These are phyloP conservation scores for Nezara viridula DNA, from an alignment of 2,888 invertebrate genomes.

Conservation along the genomic window DNA sequence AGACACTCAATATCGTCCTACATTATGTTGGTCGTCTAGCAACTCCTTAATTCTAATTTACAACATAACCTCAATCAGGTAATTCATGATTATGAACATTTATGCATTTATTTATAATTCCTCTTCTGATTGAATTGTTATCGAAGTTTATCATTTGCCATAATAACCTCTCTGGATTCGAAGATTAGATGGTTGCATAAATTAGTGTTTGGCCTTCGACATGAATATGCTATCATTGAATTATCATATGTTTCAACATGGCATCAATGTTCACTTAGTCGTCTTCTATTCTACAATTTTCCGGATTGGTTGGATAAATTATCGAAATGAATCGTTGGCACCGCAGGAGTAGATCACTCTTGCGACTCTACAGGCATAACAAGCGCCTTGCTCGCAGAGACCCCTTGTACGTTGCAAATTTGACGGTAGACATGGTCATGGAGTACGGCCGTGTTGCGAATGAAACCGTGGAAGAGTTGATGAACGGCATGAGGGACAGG, in stretches of 20 bases:
- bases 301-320: not conserved
- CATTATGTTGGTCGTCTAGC: too few species aligned
- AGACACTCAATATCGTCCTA: too few species aligned
- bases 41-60: too few species aligned
- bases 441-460: not conserved
- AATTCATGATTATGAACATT: too few species aligned
- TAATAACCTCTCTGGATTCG: too few species aligned
- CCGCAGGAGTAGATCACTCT: not conserved
- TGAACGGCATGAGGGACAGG: not conserved
- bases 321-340: conserved; percentile 11
- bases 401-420: not conserved
- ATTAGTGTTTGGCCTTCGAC: not conserved
- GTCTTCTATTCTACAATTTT: not conserved
- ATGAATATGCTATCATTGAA: not conserved
- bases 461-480: not conserved
- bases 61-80: too few species aligned
- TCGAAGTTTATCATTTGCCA: too few species aligned
- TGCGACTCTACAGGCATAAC: not conserved
- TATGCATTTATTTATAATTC: too few species aligned
- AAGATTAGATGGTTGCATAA: not conserved
- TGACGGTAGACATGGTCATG: not conserved
- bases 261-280: not conserved
- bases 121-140: too few species aligned
- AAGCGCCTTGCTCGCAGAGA: not conserved
- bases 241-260: not conserved